These are phyloP conservation scores for Hemistola chrysoprasaria DNA, from an alignment of 2,888 invertebrate species.

Conservation along the genomic window DNA sequence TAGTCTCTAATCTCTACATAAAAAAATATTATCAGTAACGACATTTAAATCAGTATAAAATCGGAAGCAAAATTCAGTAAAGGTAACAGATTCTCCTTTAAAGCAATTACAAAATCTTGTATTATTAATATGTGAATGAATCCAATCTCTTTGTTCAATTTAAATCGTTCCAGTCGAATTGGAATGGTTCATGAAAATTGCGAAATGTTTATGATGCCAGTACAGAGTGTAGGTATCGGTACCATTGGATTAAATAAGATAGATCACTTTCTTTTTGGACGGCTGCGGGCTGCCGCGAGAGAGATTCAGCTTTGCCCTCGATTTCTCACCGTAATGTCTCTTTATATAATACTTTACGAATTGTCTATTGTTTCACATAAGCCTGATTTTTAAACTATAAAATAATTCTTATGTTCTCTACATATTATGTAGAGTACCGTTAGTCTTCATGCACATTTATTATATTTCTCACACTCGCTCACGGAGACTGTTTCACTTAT, in stretches of 20 bases:
- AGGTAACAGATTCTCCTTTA: background rate
- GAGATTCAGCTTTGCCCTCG: conserved; percentile 53
- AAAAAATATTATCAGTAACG: too few species aligned
- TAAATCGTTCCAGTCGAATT: conserved; percentile 26
- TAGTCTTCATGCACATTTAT: too few species aligned
- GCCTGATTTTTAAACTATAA: too few species aligned
- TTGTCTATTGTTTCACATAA: conserved; percentile 32
- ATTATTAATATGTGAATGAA: conserved; percentile 7
- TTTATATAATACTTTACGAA: conserved; percentile 27
- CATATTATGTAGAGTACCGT: too few species aligned
- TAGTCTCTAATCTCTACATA: too few species aligned
- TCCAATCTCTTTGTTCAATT: conserved; percentile 23
- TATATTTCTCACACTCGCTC: too few species aligned
- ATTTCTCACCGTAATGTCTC: conserved; percentile 35
- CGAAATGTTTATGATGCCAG: conserved; percentile 43
- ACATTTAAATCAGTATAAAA: too few species aligned
- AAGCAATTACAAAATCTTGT: background rate
- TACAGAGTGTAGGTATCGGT: conserved; percentile 34
- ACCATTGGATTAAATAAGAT: conserved; percentile 54
- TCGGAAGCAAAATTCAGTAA: too few species aligned
- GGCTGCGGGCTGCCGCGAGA: conserved; percentile 37
- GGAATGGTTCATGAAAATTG: conserved; percentile 37
- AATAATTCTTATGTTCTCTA: too few species aligned
- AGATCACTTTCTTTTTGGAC: conserved; percentile 65
- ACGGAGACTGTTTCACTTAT: too few species aligned